Evolutionary conservation across 1,140 invertebrate genomes (phyloP).

Genomic region (Drosophila auraria): DNA sequence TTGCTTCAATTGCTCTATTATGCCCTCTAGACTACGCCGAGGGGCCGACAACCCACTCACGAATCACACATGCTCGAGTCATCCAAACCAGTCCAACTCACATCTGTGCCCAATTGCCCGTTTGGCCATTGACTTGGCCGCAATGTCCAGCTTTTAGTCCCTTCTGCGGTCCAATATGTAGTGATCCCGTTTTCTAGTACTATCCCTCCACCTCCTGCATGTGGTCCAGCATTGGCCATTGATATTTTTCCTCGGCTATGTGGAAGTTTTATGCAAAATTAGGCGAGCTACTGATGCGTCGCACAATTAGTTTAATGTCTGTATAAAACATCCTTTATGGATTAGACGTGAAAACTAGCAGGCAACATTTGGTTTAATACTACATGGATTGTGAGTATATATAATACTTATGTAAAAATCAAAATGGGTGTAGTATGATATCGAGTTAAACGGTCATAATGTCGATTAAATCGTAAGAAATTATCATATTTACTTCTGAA

Average conservation of each 20-base stretch:
- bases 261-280: constrained; percentile 80
- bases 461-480: no score
- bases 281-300: constrained; percentile 58
- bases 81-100: constrained; percentile 25
- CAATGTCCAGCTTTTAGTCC: constrained; percentile 37
- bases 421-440: no score
- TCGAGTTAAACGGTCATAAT: neutral
- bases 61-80: constrained; percentile 24
- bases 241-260: constrained; percentile 44
- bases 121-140: constrained; percentile 71
- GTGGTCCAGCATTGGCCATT: constrained; percentile 40
- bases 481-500: neutral
- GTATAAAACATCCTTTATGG: constrained; percentile 26
- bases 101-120: constrained; percentile 78
- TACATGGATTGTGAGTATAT: constrained; percentile 5
- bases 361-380: constrained; percentile 1
- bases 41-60: constrained; percentile 28
- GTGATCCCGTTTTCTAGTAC: constrained; percentile 37
- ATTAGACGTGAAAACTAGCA: constrained; percentile 17
- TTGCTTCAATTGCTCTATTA: constrained; percentile 59
- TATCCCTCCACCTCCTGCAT: constrained; percentile 8
- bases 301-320: constrained; percentile 66
- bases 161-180: constrained; percentile 53
- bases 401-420: constrained; percentile 1
- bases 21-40: constrained; percentile 12